A percentile compares a stretch with the other conserved stretches of the same genome.
Conservation (phyloP, 2,888 invertebrate species). For the Callyntrura guangdongensis region DNA sequence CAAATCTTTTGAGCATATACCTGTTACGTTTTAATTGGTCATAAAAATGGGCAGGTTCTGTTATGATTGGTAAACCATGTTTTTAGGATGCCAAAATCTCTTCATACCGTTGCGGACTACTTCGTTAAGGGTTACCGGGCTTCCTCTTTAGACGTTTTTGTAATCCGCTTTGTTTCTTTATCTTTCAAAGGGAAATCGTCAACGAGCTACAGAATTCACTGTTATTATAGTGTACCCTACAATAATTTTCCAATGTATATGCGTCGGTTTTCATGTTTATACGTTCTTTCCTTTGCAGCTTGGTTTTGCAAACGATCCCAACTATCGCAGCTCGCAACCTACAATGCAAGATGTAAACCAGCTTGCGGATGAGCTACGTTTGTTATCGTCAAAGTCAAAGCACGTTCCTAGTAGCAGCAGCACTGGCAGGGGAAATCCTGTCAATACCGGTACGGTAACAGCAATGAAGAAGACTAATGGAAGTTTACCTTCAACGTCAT, state of each 20-base stretch:
- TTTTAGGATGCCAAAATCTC: too few relatives aligned
- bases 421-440: slow-evolving; percentile 49
- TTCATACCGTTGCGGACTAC: too few relatives aligned
- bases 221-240: not conserved
- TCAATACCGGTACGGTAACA: slow-evolving; percentile 29
- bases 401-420: slow-evolving; percentile 40
- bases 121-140: too few relatives aligned
- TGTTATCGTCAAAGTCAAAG: slow-evolving; percentile 76
- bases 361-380: slow-evolving; percentile 80
- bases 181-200: not conserved
- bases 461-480: slow-evolving; percentile 51
- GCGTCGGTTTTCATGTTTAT: not conserved
- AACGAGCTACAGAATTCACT: not conserved
- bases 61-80: too few relatives aligned
- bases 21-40: too few relatives aligned
- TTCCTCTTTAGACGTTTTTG: not conserved
- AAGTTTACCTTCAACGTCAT: slow-evolving; percentile 11
- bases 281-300: slow-evolving; percentile 14
- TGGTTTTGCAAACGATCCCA: slow-evolving; percentile 74
- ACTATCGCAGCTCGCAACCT: slow-evolving; percentile 73
- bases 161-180: slow-evolving; percentile 14
- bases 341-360: slow-evolving; percentile 79
- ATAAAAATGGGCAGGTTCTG: too few relatives aligned
- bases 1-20: too few relatives aligned
- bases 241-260: not conserved